Evolutionary conservation across 2,888 invertebrate genomes (phyloP), one percentile per base, ranked within the genome.

Genomic region (Galeruca laticollis): DNA sequence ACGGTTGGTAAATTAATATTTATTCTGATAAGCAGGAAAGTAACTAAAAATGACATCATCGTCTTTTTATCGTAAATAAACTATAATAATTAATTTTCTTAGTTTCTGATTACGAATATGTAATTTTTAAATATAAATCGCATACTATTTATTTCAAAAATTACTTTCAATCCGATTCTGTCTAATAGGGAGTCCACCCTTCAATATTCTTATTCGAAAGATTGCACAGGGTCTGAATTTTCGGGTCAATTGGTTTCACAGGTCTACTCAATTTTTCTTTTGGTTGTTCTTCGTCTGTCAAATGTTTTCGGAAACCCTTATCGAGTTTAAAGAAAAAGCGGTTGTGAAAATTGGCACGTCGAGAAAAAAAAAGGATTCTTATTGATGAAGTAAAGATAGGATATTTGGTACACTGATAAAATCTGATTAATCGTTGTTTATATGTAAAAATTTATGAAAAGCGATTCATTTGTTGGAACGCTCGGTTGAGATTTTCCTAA

Each of bases 241-340:
- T 73, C 73, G 65, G 73, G 73, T 73, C 73, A 73, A 73, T 73
- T 73, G 73, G 70, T 70, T 71, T 37, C 64, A 10, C 56, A 71
- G 70, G 69, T 63, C 67, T 57, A 56, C 56, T 59, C 67, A 56
- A 74, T 73, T 74, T 73, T 71, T 74, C 73, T 71, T 65, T 47
- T 35, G 56, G 57, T 49, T 70, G 43, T 54, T 54, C 60, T 62
- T 54, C 49, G 68, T 57, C 66, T 72, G 72, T 72, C 72, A 66
- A 74, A 72, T 62, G 60, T 57, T 60, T 67, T 68, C 47, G 56
- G 33, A 18, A 61, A 74, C 74, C 70, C 73, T 68, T 68, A 70
- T 70, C 73, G 70, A 61, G 62, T 67, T 62, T 43, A 13, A 15
- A 20, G n/a, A n/a, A 26, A 26, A 35, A 40, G 31, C 43, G 54